Percentiles rank a stretch among this genome's conserved stretches.
Evolutionary conservation across 1,140 invertebrate species (phyloP).

Genomic region (Acromyrmex heyeri): DNA sequence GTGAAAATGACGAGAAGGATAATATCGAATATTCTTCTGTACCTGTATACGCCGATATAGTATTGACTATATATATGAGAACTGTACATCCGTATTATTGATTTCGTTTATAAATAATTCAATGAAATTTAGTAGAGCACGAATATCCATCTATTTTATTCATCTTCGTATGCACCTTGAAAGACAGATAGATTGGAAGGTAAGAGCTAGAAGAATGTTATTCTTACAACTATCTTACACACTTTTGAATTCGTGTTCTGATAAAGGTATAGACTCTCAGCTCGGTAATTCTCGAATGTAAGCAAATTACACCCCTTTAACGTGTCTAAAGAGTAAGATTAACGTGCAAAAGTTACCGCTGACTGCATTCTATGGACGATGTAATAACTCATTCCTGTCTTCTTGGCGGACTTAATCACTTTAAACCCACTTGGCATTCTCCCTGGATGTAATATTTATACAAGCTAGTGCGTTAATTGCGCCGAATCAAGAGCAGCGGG

Average conservation of each 20-base stretch:
- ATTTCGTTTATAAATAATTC: slow-evolving; percentile 50
- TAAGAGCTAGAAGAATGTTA: slow-evolving; percentile 26
- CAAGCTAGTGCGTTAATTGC: slow-evolving; percentile 57
- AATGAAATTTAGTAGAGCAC: slow-evolving; percentile 27
- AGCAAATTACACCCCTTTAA: slow-evolving; percentile 25
- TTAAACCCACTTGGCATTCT: slow-evolving; percentile 42
- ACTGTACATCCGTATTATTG: neutral
- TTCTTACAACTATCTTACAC: neutral
- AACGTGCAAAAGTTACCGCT: slow-evolving; percentile 22
- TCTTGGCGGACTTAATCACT: slow-evolving; percentile 37
- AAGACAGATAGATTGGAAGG: slow-evolving; percentile 8
- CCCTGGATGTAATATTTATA: slow-evolving; percentile 56
- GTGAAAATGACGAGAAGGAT: slow-evolving; percentile 1
- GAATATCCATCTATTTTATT: slow-evolving; percentile 7
- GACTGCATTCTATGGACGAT: neutral
- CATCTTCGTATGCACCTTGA: neutral
- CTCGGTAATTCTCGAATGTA: slow-evolving; percentile 1
- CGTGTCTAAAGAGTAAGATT: slow-evolving; percentile 10
- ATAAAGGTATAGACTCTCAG: neutral
- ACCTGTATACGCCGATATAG: neutral
- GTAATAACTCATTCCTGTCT: slow-evolving; percentile 43
- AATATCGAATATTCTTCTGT: slow-evolving; percentile 30
- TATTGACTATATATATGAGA: neutral
- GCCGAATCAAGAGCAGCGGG: slow-evolving; percentile 45
- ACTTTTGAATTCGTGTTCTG: neutral